Evolutionary conservation across 2,888 invertebrate species (phyloP).

Genomic region (Drosophila diplacantha): DNA sequence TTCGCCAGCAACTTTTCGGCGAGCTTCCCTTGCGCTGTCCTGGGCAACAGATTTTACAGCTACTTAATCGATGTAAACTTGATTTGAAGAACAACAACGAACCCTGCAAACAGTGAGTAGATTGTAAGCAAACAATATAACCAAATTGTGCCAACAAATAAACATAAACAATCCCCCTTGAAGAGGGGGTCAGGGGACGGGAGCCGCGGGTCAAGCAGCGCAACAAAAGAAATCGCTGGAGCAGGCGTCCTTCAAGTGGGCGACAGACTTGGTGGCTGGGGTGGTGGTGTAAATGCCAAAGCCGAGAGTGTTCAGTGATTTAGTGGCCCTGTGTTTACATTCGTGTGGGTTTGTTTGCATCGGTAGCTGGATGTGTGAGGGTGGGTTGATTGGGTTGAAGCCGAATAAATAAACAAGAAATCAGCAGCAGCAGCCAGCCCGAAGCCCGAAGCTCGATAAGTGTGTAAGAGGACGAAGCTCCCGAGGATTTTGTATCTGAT

Average conservation of each 20-base stretch:
- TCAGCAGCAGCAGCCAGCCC: constrained; percentile 50
- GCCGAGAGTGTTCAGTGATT: constrained; percentile 68
- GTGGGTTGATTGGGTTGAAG: constrained; percentile 64
- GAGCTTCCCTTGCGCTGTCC: constrained; percentile 44
- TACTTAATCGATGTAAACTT: constrained; percentile 67
- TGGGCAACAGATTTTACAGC: constrained; percentile 58
- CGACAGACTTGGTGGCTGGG: constrained; percentile 2
- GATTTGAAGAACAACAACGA: constrained; percentile 50
- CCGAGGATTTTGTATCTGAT: constrained; percentile 36
- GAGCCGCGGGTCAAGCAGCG: constrained; percentile 60
- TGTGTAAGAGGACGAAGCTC: constrained; percentile 52
- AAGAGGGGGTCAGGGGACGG: constrained; percentile 9
- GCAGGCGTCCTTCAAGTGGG: constrained; percentile 35
- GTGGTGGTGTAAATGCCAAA: constrained; percentile 60
- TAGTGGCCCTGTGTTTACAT: constrained; percentile 58
- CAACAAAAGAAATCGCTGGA: constrained; percentile 60
- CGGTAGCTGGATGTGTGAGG: constrained; percentile 27
- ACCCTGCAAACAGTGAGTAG: constrained; percentile 48
- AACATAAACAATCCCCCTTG: constrained; percentile 64
- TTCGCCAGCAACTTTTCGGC: background rate
- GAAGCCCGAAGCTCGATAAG: constrained; percentile 56
- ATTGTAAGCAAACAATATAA: constrained; percentile 71
- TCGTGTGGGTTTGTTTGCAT: constrained; percentile 42
- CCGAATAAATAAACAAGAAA: constrained; percentile 68
- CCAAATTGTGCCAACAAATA: constrained; percentile 72